Evolutionary conservation across 37 sponge, comb jelly and placozoan species (phyloP), one percentile per base, ranked within the genome.

Genomic region (Hexactinellida sp.): DNA sequence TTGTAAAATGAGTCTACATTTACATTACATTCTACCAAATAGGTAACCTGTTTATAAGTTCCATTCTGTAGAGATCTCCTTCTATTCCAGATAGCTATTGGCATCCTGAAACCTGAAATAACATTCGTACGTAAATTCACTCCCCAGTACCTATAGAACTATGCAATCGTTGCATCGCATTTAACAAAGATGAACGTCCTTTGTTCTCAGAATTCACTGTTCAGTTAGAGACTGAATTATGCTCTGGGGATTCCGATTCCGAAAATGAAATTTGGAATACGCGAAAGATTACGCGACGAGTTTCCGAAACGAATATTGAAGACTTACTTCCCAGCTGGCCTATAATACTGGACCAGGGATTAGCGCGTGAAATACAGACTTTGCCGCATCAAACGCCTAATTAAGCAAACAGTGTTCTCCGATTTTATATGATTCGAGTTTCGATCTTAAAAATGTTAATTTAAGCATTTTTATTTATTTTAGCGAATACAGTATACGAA

Each of bases 81-180:
- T 25, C 84, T 97, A 36, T 98, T 98, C 83, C 93, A 92, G 94
- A 94, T 98, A 21, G 99, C 96, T 0, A 55, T 90, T 55, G 99
- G 99, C 1, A 87, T 94, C 36, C 87, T 98, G 36, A 88, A 82
- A 34, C 99, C 99, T 0, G 93, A 93, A 30, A 90, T 92, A 34
- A 85, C 37, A 37, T 86, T 85, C 21, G 91, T 92, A 37, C 86
- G 94, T 19, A 90, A 88, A 83, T 94, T 92, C 87, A 95, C 96
- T 38, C 99, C 99, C 0, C 90, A 91, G 51, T 83, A 88, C 16
- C 87, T 95, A 93, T 92, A 38, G 91, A 89, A 23, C 89, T 98
- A 37, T 91, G 92, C 32, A 37, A 88, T 0, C 76, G 88, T 0
- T 97, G 99, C 84, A 91, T 90, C 55, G 88, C 88, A 38, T 90